Evolutionary conservation across 2,797 vertebrate genomes (phyloP).

Genomic region (Danio tinwini): DNA sequence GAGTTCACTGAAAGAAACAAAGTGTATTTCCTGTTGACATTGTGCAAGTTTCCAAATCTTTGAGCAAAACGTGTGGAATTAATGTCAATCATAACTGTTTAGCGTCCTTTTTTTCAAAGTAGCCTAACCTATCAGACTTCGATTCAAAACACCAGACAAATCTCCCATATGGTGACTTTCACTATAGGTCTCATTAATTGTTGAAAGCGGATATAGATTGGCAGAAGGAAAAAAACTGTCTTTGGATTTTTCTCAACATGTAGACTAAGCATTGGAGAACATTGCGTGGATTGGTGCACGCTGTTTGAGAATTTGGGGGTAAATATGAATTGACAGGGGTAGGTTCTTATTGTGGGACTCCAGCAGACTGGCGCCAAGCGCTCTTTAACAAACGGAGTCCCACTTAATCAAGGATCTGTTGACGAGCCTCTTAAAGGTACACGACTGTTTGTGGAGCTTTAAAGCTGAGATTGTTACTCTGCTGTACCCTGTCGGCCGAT

Average conservation of each 20-base stretch:
- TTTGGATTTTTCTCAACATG: slow-evolving; percentile 19
- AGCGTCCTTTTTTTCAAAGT: not conserved
- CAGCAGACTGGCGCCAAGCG: slow-evolving; percentile 90
- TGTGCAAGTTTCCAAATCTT: not conserved
- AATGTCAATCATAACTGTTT: not conserved
- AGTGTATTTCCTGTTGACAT: slow-evolving; percentile 5
- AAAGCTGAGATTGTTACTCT: slow-evolving; percentile 37
- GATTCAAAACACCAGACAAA: slow-evolving; percentile 7
- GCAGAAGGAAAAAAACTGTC: slow-evolving; percentile 38
- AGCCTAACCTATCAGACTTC: slow-evolving; percentile 9
- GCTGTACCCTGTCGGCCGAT: slow-evolving; percentile 46
- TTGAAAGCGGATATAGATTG: not conserved
- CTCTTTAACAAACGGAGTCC: slow-evolving; percentile 80
- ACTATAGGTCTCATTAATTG: slow-evolving; percentile 19
- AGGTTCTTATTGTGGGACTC: slow-evolving; percentile 86
- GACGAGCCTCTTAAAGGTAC: slow-evolving; percentile 72
- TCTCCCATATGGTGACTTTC: not conserved
- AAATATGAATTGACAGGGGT: slow-evolving; percentile 91
- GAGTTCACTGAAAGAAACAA: slow-evolving; percentile 4
- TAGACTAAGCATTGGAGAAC: slow-evolving; percentile 40
- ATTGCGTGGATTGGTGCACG: slow-evolving; percentile 58
- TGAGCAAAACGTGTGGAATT: not conserved
- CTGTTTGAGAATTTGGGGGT: slow-evolving; percentile 79
- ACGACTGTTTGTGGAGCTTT: slow-evolving; percentile 41
- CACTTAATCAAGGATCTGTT: slow-evolving; percentile 76